Evolutionary conservation across 2,113 vertebrate species (phyloP).

Genomic region (Pluvianellus socialis): DNA sequence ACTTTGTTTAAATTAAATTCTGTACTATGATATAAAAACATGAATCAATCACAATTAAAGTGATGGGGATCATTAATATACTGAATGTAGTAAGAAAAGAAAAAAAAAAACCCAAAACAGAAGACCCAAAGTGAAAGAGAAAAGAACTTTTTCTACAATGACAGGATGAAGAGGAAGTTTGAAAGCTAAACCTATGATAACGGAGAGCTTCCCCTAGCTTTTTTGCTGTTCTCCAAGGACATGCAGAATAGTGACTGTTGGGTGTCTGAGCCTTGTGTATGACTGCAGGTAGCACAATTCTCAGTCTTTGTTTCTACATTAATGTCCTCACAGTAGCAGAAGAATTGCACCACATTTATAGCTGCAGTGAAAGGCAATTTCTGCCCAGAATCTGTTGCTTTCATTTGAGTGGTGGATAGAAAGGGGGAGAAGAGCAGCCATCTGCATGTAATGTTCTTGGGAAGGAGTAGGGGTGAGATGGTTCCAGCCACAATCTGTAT

Average conservation of each 20-base stretch:
- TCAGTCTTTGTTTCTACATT: neutral
- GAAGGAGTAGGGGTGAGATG: neutral
- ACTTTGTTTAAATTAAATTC: neutral
- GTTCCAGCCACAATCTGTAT: neutral
- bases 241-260: neutral
- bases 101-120: neutral
- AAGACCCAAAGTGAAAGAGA: neutral
- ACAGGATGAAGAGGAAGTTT: neutral
- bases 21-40: neutral
- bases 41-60: neutral
- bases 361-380: neutral
- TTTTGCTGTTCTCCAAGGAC: neutral
- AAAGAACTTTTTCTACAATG: neutral
- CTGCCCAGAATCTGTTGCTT: neutral
- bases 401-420: neutral
- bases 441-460: neutral
- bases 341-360: neutral
- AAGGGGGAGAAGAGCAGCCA: neutral
- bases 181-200: neutral
- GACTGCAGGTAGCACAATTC: neutral
- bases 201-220: neutral
- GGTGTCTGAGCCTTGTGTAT: neutral
- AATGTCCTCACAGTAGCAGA: neutral
- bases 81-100: neutral
- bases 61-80: neutral